phyloP scores from a whole-genome alignment of 2,888 invertebrate species.

The Phymatocera aterrima region DNA sequence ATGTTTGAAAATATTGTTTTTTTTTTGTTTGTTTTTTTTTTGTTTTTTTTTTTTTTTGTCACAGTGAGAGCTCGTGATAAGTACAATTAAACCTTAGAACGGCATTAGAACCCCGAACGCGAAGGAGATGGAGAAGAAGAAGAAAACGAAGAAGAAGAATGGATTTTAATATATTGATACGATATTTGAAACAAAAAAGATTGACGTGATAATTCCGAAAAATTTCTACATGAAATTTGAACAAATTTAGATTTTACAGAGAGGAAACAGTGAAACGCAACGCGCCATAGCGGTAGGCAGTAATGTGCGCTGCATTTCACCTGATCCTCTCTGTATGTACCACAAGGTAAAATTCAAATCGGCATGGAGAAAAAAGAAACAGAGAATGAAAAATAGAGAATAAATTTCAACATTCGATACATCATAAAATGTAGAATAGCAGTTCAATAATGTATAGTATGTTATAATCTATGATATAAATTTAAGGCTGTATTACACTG shows the following conservation, averaged over 20 bases:
- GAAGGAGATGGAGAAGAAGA: too few relatives aligned
- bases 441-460: slow-evolving; percentile 44
- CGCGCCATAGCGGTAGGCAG: too few relatives aligned
- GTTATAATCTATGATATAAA: slow-evolving; percentile 38
- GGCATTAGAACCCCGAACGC: slow-evolving; percentile 15
- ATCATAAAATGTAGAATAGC: slow-evolving; percentile 66
- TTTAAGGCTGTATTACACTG: slow-evolving; percentile 66
- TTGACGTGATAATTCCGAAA: slow-evolving; percentile 30
- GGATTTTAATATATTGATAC: slow-evolving; percentile 41
- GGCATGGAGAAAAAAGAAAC: not conserved
- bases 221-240: slow-evolving; percentile 34
- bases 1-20: not conserved
- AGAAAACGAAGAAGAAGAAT: slow-evolving; percentile 37
- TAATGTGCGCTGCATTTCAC: too few relatives aligned
- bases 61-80: slow-evolving; percentile 76
- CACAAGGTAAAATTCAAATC: too few relatives aligned
- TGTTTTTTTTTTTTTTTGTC: slow-evolving; percentile 61
- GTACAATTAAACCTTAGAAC: slow-evolving; percentile 62
- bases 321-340: too few relatives aligned
- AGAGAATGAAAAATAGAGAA: not conserved
- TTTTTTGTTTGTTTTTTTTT: not conserved
- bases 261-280: slow-evolving; percentile 8
- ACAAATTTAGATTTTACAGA: slow-evolving; percentile 13
- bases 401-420: slow-evolving; percentile 53
- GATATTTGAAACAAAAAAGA: slow-evolving; percentile 45